These are phyloP conservation scores for Dugesia japonica DNA, from an alignment of 2,888 invertebrate genomes.

Conservation along the genomic window DNA sequence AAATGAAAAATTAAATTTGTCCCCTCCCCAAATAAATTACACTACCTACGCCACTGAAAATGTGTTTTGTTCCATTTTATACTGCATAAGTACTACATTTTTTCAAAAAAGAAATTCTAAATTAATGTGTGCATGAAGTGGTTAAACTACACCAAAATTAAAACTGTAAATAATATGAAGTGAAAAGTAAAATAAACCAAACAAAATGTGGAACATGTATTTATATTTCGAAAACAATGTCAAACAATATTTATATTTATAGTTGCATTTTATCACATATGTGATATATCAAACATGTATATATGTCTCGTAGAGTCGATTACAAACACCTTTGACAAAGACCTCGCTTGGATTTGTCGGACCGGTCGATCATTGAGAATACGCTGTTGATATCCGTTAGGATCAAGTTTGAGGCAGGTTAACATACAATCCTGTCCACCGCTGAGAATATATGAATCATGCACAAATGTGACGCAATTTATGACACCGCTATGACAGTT, in stretches of 20 bases:
- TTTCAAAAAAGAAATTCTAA: too few relatives aligned
- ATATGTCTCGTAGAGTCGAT: slow-evolving; percentile 1
- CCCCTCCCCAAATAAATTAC: too few relatives aligned
- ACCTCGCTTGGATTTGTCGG: neutral
- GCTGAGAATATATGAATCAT: slow-evolving; percentile 8
- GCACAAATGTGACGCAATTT: neutral
- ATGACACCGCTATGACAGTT: neutral
- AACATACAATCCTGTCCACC: slow-evolving; percentile 9
- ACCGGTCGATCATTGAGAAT: slow-evolving; percentile 5
- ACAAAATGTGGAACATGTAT: neutral
- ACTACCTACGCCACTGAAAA: too few relatives aligned
- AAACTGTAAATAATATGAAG: too few relatives aligned
- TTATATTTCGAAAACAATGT: slow-evolving; percentile 5
- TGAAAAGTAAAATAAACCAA: neutral
- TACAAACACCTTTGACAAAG: slow-evolving; percentile 6
- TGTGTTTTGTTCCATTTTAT: too few relatives aligned
- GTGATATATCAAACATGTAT: slow-evolving; percentile 7
- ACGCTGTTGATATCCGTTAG: slow-evolving; percentile 8
- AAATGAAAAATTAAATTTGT: too few relatives aligned
- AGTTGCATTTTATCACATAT: neutral
- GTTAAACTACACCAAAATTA: too few relatives aligned
- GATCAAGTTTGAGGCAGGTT: neutral
- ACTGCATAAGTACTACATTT: too few relatives aligned
- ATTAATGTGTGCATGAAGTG: too few relatives aligned
- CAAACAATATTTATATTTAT: neutral